phyloP scores from a whole-genome alignment of 2,797 vertebrate genomes.

The Eulemur rubriventer region DNA sequence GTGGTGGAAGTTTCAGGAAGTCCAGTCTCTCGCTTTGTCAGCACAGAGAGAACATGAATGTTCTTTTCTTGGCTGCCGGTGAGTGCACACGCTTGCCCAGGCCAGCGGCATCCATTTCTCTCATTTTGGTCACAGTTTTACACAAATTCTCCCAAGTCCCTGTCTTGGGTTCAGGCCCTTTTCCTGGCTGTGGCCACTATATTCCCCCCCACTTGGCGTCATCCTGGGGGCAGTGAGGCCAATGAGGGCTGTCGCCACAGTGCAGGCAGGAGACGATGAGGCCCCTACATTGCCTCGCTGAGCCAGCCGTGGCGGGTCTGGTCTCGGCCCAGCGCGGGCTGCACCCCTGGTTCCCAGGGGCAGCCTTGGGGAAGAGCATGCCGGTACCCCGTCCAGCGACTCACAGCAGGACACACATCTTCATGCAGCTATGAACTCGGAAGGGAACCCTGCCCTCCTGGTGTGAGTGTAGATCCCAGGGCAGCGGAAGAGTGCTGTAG shows the following conservation, averaged over 20 bases:
- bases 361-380: neutral
- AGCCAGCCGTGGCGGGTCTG: neutral
- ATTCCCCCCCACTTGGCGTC: neutral
- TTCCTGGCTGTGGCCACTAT: neutral
- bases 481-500: neutral
- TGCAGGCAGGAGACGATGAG: neutral
- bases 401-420: neutral
- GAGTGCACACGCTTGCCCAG: neutral
- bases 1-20: neutral
- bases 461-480: neutral
- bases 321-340: rapidly evolving
- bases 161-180: neutral
- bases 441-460: neutral
- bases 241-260: neutral
- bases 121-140: neutral
- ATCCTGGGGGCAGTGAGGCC: neutral
- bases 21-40: neutral
- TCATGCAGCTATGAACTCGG: rapidly evolving
- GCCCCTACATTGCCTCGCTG: neutral
- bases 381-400: neutral
- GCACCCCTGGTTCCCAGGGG: neutral
- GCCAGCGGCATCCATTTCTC: neutral
- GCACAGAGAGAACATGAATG: neutral
- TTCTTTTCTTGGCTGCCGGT: neutral
- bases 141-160: neutral